Base-by-base conservation (phyloP, 2,797 vertebrate genomes). In the Malurus leucopterus region DNA sequence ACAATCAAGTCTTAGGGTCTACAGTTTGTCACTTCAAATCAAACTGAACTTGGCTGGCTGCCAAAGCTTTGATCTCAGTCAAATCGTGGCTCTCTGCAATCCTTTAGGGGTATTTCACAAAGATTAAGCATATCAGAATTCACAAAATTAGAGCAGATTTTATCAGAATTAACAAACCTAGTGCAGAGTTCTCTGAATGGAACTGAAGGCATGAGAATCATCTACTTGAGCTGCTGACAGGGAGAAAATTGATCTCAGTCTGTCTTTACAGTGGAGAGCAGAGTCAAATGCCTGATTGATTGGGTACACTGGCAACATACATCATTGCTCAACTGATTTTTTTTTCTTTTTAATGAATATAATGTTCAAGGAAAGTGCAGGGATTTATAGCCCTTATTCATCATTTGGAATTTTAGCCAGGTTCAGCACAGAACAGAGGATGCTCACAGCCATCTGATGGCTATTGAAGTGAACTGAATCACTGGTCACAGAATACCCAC, bases 341-440 rank as follows among this genome's bases (percentile, higher is more conserved):
- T 59, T 74, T 83, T 76, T 65, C 82, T 62, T 81, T 62, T 20
- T 46, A 90, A 89, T 86, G 6, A 88, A 75, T 85, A 29, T 77
- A 88, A 78, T 73, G 67, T 69, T 89, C 82, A 88, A 91, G 85
- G n/a, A 84, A 90, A 93, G 76, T 72, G 67, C 58, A 69, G 73
- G 36, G 85, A 86, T 94, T 93, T 91, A 89, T 86, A 92, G 44
- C 63, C 76, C 59, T 90, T 87, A 89, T 72, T 92, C 65, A 86
- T 88, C 29, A 85, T 88, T 73, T 92, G 40, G 21, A 55, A 72
- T 91, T 89, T 93, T 71, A 84, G 74, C 58, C 70, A 72, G 50
- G 83, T 83, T 93, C 67, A 84, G 82, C 78, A 89, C 50, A 85
- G 83, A 92, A 67, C 34, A 88, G 83, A 83, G 55, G 70, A 61